phyloP scores from a whole-genome alignment of 2,888 invertebrate species.

The Pegoplata infirma region DNA sequence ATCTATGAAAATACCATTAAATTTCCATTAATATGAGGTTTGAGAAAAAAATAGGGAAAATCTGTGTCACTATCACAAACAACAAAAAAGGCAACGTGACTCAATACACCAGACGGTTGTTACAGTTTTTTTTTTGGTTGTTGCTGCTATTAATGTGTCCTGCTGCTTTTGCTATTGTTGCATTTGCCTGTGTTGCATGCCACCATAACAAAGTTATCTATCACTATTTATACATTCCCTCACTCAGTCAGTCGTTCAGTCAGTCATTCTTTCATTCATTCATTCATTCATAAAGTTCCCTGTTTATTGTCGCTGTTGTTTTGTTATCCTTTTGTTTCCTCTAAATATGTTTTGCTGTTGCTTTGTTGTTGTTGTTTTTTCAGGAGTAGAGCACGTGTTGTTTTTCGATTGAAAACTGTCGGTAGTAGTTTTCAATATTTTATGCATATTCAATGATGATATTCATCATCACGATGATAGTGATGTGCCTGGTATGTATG shows the following conservation, averaged over 20 bases:
- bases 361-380: too few species aligned
- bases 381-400: conserved; percentile 26
- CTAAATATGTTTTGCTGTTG: neutral
- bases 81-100: too few species aligned
- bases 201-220: conserved; percentile 3
- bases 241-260: too few species aligned
- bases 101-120: neutral
- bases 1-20: conserved; percentile 18
- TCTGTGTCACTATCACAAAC: conserved; percentile 22
- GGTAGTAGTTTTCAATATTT: conserved; percentile 50
- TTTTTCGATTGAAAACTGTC: conserved; percentile 27
- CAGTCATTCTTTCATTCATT: too few species aligned
- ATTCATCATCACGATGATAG: too few species aligned
- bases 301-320: neutral
- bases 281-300: conserved; percentile 32
- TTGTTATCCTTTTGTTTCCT: neutral
- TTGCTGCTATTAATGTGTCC: neutral
- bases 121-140: neutral
- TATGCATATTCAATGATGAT: conserved; percentile 56
- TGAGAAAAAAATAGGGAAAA: conserved; percentile 9
- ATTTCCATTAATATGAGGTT: conserved; percentile 16
- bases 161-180: neutral
- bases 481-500: neutral
- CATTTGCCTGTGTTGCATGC: neutral
- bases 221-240: too few species aligned